Conservation (phyloP, 1,140 invertebrate genomes). For the Leptopilina clavipes region DNA sequence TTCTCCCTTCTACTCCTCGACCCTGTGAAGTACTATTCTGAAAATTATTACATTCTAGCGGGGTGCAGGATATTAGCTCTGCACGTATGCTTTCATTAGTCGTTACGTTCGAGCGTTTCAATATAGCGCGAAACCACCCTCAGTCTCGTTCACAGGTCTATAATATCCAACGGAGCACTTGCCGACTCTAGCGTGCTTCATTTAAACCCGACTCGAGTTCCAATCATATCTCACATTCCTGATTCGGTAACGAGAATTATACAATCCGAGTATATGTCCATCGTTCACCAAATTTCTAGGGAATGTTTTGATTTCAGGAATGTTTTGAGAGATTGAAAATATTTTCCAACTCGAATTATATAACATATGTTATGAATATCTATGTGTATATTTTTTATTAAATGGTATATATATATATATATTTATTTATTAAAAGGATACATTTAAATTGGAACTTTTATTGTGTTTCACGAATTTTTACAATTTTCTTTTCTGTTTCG, state of each 20-base stretch:
- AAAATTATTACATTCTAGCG: slow-evolving; percentile 74
- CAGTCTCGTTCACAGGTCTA: slow-evolving; percentile 65
- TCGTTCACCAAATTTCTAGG: slow-evolving; percentile 42
- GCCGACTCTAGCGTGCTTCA: slow-evolving; percentile 69
- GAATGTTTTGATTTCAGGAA: slow-evolving; percentile 46
- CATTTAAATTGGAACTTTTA: no score
- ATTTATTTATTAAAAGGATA: no score
- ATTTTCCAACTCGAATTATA: background rate
- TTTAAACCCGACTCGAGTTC: slow-evolving; percentile 66
- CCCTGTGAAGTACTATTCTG: slow-evolving; percentile 67
- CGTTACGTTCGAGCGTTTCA: slow-evolving; percentile 73
- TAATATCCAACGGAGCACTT: slow-evolving; percentile 65
- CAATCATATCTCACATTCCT: slow-evolving; percentile 70
- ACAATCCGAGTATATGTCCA: slow-evolving; percentile 39
- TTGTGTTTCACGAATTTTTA: no score
- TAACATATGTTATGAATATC: no score
- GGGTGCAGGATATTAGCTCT: slow-evolving; percentile 66
- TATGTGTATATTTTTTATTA: no score
- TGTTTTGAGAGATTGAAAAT: slow-evolving; percentile 18
- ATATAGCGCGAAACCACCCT: slow-evolving; percentile 65
- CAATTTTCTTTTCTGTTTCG: no score
- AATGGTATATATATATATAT: no score
- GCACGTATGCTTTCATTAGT: slow-evolving; percentile 74
- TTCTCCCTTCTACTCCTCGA: slow-evolving; percentile 45
- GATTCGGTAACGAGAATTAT: slow-evolving; percentile 54